Evolutionary conservation across 35 echinoderm and acorn worm species (phyloP).

Genomic region (Strongylocentrotus purpuratus): DNA sequence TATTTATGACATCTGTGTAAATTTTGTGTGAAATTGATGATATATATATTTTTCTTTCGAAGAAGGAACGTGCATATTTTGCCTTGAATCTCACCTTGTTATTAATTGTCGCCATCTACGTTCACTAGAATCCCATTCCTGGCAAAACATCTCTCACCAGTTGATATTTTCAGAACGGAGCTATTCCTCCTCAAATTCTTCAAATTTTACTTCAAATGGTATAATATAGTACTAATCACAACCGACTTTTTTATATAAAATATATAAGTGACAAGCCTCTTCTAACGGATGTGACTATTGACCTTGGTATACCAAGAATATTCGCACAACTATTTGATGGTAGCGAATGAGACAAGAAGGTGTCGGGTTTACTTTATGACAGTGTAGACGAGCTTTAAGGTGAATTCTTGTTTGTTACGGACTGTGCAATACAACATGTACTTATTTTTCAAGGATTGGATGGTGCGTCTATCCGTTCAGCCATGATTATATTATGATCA

Average conservation of each 20-base stretch:
- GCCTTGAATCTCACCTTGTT: slow-evolving; percentile 52
- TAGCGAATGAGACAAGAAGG: background rate
- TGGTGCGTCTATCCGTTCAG: slow-evolving; percentile 36
- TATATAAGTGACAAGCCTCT: background rate
- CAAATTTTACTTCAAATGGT: background rate
- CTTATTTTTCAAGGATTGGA: slow-evolving; percentile 51
- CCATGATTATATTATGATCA: slow-evolving; percentile 49
- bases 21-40: slow-evolving; percentile 49
- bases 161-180: background rate
- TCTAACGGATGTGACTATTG: background rate
- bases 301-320: slow-evolving; percentile 14
- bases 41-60: slow-evolving; percentile 52
- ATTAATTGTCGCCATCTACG: slow-evolving; percentile 17
- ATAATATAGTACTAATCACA: background rate
- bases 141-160: background rate
- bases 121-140: slow-evolving; percentile 11
- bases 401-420: slow-evolving; percentile 38
- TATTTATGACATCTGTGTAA: slow-evolving; percentile 47
- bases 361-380: background rate
- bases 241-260: background rate
- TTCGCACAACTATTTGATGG: background rate
- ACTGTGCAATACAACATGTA: slow-evolving; percentile 56
- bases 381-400: background rate
- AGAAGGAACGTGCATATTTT: slow-evolving; percentile 44
- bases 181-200: no score